Conservation (phyloP, 2,888 invertebrate genomes). For the Cosmorhoe ocellata region DNA sequence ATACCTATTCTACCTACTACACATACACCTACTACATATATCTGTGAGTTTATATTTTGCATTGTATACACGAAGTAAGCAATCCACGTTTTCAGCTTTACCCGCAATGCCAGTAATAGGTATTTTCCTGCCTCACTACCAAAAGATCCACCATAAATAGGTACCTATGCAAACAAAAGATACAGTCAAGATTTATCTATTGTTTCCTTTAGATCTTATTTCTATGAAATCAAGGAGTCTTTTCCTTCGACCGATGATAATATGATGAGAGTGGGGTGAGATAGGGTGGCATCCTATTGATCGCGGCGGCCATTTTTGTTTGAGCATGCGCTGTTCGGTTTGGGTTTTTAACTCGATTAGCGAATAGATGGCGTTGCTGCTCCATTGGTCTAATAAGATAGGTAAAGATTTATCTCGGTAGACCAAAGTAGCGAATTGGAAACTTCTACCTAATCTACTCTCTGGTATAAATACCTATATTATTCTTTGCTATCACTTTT, state of each 20-base stretch:
- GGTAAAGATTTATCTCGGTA: background rate
- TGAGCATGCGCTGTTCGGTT: conserved; percentile 58
- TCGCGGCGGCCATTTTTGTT: conserved; percentile 72
- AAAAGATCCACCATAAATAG: conserved; percentile 36
- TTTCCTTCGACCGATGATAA: conserved; percentile 38
- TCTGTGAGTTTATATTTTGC: too few relatives aligned
- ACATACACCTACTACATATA: too few relatives aligned
- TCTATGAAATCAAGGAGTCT: conserved; percentile 33
- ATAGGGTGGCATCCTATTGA: conserved; percentile 73
- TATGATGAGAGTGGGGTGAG: conserved; percentile 54
- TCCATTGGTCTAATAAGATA: conserved; percentile 17
- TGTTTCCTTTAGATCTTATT: conserved; percentile 39
- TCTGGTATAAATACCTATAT: too few relatives aligned
- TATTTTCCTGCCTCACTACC: conserved; percentile 31
- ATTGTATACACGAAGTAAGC: background rate
- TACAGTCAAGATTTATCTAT: conserved; percentile 55
- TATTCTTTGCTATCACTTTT: too few relatives aligned
- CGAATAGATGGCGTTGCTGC: conserved; percentile 67
- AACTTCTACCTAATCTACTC: background rate
- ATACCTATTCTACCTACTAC: too few relatives aligned
- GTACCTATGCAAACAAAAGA: conserved; percentile 65
- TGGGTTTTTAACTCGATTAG: conserved; percentile 40
- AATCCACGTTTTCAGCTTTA: background rate
- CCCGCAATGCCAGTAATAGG: conserved; percentile 12
- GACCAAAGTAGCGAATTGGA: background rate